Evolutionary conservation across 2,888 invertebrate species (phyloP).

Genomic region (Selenia dentaria): DNA sequence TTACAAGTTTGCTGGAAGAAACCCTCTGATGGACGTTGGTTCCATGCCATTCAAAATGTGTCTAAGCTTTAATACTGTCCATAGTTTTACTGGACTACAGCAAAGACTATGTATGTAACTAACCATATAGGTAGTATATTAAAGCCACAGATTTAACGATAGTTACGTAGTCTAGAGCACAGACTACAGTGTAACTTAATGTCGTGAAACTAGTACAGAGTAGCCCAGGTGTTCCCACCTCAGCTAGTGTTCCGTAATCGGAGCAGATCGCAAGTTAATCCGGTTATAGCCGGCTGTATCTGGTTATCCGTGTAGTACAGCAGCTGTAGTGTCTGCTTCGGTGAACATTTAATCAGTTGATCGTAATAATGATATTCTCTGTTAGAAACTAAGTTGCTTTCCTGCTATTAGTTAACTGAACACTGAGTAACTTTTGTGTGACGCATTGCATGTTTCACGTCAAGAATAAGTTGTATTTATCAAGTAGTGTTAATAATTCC

Average conservation of each 20-base stretch:
- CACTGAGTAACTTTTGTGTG: too few species aligned
- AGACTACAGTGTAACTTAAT: not conserved
- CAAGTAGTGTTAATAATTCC: too few species aligned
- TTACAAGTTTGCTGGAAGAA: too few species aligned
- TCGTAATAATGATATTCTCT: not conserved
- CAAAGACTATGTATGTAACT: too few species aligned
- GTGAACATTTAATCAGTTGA: slow-evolving; percentile 4
- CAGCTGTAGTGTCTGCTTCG: not conserved
- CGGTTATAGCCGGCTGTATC: slow-evolving; percentile 5
- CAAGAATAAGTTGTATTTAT: too few species aligned
- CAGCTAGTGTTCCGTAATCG: slow-evolving; percentile 11
- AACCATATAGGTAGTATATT: too few species aligned
- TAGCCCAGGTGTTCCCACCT: slow-evolving; percentile 11
- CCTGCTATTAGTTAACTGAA: too few species aligned
- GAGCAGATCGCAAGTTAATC: slow-evolving; percentile 20
- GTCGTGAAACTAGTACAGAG: not conserved
- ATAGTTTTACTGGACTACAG: too few species aligned
- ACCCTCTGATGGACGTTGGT: too few species aligned
- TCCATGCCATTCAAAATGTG: too few species aligned
- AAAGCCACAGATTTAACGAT: not conserved
- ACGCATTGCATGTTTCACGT: too few species aligned
- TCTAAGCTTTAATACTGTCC: too few species aligned
- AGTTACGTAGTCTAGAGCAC: not conserved
- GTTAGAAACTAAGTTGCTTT: not conserved
- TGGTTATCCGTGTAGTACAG: not conserved